A percentile compares a stretch with the other conserved stretches of the same genome.
phyloP scores from a whole-genome alignment of 2,113 vertebrate genomes.

The Mungos mungo region DNA sequence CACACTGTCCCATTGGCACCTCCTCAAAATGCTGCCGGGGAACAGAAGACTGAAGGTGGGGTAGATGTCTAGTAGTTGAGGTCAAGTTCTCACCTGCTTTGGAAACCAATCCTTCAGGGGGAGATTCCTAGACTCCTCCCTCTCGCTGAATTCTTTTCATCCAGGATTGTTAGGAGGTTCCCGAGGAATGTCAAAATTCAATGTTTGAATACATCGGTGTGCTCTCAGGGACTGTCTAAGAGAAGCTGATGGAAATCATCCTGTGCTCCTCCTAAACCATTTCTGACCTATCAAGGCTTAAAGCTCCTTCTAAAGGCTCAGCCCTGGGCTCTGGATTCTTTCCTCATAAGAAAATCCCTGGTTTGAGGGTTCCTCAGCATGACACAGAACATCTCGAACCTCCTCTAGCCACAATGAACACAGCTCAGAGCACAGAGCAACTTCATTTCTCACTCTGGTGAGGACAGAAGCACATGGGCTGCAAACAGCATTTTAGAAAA shows the following conservation, averaged over 20 bases:
- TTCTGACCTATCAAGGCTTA: neutral
- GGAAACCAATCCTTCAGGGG: neutral
- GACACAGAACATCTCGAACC: slow-evolving; percentile 86
- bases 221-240: neutral
- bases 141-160: neutral
- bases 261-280: neutral
- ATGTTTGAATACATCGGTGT: neutral
- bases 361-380: slow-evolving; percentile 85
- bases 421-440: neutral
- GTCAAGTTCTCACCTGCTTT: neutral
- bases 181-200: neutral
- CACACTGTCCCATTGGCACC: neutral
- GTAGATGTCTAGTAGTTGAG: neutral
- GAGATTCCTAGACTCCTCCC: neutral
- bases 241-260: neutral
- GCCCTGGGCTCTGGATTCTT: slow-evolving; percentile 90
- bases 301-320: slow-evolving; percentile 86
- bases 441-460: neutral
- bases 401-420: slow-evolving; percentile 51
- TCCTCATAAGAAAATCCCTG: slow-evolving; percentile 90
- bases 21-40: neutral
- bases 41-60: neutral
- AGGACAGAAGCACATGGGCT: neutral
- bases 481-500: neutral
- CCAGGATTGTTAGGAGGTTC: neutral